Conservation (phyloP, 1,140 invertebrate species). For the Drosophila nasuta region DNA sequence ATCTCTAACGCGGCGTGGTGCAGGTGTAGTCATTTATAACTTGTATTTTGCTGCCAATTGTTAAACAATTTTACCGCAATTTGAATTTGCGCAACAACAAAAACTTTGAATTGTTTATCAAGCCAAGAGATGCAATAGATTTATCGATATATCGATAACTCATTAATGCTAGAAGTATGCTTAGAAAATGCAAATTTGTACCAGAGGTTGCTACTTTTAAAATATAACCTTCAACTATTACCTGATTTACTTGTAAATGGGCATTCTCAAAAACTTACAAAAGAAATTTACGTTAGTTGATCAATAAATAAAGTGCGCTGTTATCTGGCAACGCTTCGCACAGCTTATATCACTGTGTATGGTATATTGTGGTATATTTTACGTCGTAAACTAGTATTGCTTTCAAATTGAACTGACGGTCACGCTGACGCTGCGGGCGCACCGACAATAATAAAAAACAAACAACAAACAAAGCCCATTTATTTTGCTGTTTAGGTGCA, state of each 20-base stretch:
- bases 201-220: too few relatives aligned
- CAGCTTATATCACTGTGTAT: background rate
- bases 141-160: conserved; percentile 11
- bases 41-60: background rate
- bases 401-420: background rate
- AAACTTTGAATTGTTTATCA: conserved; percentile 15
- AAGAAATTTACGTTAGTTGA: too few relatives aligned
- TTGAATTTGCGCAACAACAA: conserved; percentile 46
- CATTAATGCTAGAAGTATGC: background rate
- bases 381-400: background rate
- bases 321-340: background rate
- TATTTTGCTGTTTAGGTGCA: conserved; percentile 37
- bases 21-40: conserved; percentile 65
- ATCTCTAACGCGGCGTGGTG: conserved; percentile 74
- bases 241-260: too few relatives aligned
- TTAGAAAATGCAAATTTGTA: too few relatives aligned
- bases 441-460: conserved; percentile 30
- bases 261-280: too few relatives aligned
- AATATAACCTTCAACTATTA: too few relatives aligned
- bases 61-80: conserved; percentile 33
- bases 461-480: conserved; percentile 53
- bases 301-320: too few relatives aligned
- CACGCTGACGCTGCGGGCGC: conserved; percentile 1
- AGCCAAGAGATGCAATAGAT: background rate
- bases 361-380: background rate